Base-by-base conservation (phyloP, 2,113 vertebrate species). In the Pycnonotus jocosus region DNA sequence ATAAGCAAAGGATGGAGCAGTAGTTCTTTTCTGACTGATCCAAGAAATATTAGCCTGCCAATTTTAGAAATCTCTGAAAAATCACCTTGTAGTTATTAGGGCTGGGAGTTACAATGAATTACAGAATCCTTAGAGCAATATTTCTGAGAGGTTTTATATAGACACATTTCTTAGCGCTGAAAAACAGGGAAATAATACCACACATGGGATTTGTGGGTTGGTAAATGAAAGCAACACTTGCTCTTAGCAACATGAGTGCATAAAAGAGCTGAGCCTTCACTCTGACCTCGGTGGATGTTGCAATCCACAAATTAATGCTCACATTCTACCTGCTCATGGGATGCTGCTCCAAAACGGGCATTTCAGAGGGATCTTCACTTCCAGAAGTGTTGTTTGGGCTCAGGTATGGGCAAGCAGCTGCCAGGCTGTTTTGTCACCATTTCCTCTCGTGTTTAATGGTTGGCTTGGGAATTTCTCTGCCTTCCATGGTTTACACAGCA, bases 101-200 rank as follows among this genome's bases (percentile, higher is more conserved):
- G 72, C 71, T 92, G 89, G 73, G 90, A 96, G 51, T 87, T 89
- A 78, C 78, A 86, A 69, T 54, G 91, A 91, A 83, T 95, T 94
- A 89, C 78, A 86, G 87, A 79, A 53, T 60, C 93, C 83, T 69
- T 69, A 69, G 71, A 94, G 94, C 77, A 79, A 71, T 94, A 92
- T 97, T 95, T 95, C 65, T 70, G 86, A 96, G 64, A 78, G 79
- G 77, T 84, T 92, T 94, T 94, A 42, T 90, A 83, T 35, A 96
- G 92, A 88, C 85, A 51, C 79, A 50, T 88, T 81, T 96, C 86
- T 92, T 86, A 92, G 88, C 80, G 8, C 64, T 73, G 93, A 89
- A 94, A 96, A 95, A 86, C 93, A 89, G 37, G 82, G 72, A 76
- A 93, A 87, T 93, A 92, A 94, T 93, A 83, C 72, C 69, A 56